Evolutionary conservation across 2,888 invertebrate species (phyloP), one percentile per base, ranked within the genome.

Genomic region (Drosophila leonis): DNA sequence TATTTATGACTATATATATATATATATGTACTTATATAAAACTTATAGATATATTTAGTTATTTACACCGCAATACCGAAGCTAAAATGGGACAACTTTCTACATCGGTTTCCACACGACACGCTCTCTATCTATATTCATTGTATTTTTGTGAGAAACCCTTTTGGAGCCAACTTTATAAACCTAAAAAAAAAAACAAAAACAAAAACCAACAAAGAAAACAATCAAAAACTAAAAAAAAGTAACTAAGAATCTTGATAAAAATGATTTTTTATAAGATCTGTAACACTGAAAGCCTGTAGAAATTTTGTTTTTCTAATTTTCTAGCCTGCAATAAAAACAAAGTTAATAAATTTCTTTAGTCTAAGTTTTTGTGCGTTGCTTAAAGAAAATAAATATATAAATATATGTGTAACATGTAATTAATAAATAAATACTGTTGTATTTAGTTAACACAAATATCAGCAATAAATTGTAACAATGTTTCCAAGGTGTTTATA

Each of bases 121-220:
- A 72, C 77, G 55, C 72, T 79, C 72, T 79, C 82, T 79, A 79
- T 79, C 82, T 79, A 79, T 66, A 48, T 31, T 31, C n/a, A 48
- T 75, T 83, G 78, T 83, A 85, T 85, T 85, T 82, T 85, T 85
- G 81, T 86, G 87, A 86, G 65, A 63, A 65, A 55, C 87, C 87
- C 65, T 86, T 84, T 88, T 83, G 72, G 63, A 63, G 24, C 70
- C 62, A 39, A 65, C 61, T 59, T 60, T 54, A 69, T 52, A 33
- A 46, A 41, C 54, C 52, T 31, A 48, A 48, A 57, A 49, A 49
- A 51, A 4, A 31, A 46, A 59, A 13, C 29, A 48, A 52, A 60
- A 57, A 48, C 9, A 70, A 33, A 2, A 31, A n/a, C n/a, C n/a
- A n/a, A n/a, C n/a, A 15, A 52, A 29, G 12, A 51, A 64, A 57